phyloP scores from a whole-genome alignment of 1,140 invertebrate species.

The Drosophila ananassae region DNA sequence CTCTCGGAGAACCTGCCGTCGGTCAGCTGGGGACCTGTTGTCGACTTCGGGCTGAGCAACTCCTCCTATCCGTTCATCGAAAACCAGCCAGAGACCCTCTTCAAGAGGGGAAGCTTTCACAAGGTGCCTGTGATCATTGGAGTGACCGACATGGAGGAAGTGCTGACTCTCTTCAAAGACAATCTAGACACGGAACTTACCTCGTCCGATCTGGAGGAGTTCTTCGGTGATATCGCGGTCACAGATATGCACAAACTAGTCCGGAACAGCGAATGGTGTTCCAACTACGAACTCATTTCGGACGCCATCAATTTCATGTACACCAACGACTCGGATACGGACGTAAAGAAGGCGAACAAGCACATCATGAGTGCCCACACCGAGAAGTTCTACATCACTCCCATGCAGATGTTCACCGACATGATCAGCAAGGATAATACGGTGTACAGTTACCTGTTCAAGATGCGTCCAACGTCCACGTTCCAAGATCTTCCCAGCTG shows the following conservation, averaged over 20 bases:
- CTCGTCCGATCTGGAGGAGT: conserved; percentile 86
- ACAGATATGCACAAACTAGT: conserved; percentile 85
- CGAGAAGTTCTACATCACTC: conserved; percentile 89
- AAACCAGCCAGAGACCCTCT: conserved; percentile 87
- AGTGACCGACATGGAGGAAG: conserved; percentile 92
- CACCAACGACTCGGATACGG: conserved; percentile 85
- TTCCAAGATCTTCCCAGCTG: conserved; percentile 88
- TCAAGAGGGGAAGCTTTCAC: conserved; percentile 86
- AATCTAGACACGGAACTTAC: conserved; percentile 85
- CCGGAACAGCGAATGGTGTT: conserved; percentile 86
- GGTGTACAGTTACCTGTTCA: conserved; percentile 90
- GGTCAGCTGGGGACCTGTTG: conserved; percentile 90
- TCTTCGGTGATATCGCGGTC: conserved; percentile 87
- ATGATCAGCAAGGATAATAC: conserved; percentile 86
- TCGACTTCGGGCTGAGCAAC: conserved; percentile 89
- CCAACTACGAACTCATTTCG: conserved; percentile 88
- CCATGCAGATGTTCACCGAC: conserved; percentile 87
- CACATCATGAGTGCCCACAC: conserved; percentile 88
- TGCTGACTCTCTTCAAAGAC: conserved; percentile 86
- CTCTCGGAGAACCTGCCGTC: conserved; percentile 87
- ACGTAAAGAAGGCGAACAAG: conserved; percentile 85
- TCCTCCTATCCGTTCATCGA: conserved; percentile 87
- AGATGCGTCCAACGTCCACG: conserved; percentile 88
- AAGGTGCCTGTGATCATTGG: conserved; percentile 89
- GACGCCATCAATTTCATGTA: conserved; percentile 91